Evolutionary conservation across 2,888 invertebrate genomes (phyloP), one percentile per base, ranked within the genome.

Genomic region (Eledone cirrhosa): DNA sequence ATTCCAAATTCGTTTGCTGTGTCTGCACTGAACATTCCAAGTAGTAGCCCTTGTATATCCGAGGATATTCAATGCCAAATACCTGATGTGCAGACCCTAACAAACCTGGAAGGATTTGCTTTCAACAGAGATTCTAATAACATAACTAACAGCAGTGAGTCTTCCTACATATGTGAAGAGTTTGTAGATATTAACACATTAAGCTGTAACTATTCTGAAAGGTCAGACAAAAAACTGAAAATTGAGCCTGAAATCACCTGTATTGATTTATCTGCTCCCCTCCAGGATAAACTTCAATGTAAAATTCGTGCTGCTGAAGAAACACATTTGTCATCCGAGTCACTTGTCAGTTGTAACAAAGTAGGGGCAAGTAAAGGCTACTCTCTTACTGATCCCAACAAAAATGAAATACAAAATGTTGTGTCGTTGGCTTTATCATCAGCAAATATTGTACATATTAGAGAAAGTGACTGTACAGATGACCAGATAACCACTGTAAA

Each of bases 131-230:
- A 41, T 41, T 41, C 41, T 41, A 41, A 41, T 41, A 41, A 41
- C 11, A 3, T 41, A 41, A 41, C 41, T 8, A 24, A 41, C 72
- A 72, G n/a, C 22, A 31, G 41, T 72, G 33, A 72, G 19, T 29
- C 27, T 14, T 72, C 72, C 41, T 72, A 33, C 24, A 13, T 72
- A 22, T 72, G 72, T 41, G 72, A 72, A 41, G 72, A 72, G 31
- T 72, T 72, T 72, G 72, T 72, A n/a, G 72, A 72, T 33, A 72
- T 72, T 19, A 72, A 41, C 41, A 33, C 72, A 41, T 29, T 72
- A 41, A 72, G 22, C 41, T 41, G 19, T 19, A 33, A 31, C 14
- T 72, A 72, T 41, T 72, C 72, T 11, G 41, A 33, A 11, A n/a
- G 29, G 31, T 41, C 31, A 41, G 72, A 31, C 24, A 72, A 41